Percentiles rank a stretch among this genome's conserved stretches.
These are phyloP conservation scores for Lytechinus variegatus DNA, from an alignment of 35 echinoderm and acorn worm species.

Conservation along the genomic window DNA sequence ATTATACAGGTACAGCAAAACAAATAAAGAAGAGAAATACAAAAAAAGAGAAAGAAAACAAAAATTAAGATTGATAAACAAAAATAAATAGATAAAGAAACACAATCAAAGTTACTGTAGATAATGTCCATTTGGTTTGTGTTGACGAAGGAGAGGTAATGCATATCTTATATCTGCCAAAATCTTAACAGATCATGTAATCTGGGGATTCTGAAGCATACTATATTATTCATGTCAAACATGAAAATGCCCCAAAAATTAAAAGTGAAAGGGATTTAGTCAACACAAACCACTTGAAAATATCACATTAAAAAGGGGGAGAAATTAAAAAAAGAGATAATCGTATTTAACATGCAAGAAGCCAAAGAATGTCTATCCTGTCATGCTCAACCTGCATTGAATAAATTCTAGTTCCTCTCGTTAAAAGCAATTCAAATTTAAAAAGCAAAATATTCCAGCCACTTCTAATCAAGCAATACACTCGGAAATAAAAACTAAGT, in stretches of 20 bases:
- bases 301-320: neutral
- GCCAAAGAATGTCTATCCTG: neutral
- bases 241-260: too few relatives aligned
- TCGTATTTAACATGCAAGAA: neutral
- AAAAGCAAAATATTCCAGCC: neutral
- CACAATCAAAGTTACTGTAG: neutral
- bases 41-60: neutral
- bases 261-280: neutral
- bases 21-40: neutral
- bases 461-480: neutral
- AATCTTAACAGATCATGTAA: neutral
- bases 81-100: neutral
- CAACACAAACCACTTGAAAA: slow-evolving; percentile 12
- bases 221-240: neutral
- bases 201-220: neutral
- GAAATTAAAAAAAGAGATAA: neutral
- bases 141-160: neutral
- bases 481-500: too few relatives aligned
- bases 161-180: neutral
- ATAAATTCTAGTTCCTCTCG: neutral
- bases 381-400: neutral
- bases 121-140: neutral
- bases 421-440: neutral
- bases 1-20: neutral
- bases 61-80: neutral